phyloP scores from a whole-genome alignment of 2,113 vertebrate species.

The Halcyon senegalensis region DNA sequence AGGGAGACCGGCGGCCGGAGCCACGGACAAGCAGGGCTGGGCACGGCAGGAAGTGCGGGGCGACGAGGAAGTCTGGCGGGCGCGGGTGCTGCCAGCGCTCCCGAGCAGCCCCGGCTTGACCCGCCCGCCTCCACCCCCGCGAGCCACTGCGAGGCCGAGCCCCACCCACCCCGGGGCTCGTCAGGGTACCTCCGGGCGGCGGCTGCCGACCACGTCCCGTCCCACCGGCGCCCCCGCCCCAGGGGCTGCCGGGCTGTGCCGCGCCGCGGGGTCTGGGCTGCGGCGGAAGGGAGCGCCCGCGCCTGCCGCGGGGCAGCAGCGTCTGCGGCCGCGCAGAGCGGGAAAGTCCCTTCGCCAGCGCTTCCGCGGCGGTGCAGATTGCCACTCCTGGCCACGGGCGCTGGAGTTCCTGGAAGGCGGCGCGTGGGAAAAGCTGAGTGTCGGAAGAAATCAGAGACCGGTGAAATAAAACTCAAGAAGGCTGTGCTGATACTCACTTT shows the following conservation, averaged over 20 bases:
- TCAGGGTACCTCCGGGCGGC: neutral
- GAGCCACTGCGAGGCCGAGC: neutral
- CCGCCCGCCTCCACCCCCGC: too few relatives aligned
- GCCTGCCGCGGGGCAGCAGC: too few relatives aligned
- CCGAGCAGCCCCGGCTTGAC: neutral
- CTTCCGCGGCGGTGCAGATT: rapidly evolving
- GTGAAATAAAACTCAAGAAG: neutral
- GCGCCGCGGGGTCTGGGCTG: neutral
- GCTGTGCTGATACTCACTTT: rapidly evolving
- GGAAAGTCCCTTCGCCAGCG: rapidly evolving
- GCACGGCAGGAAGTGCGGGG: neutral
- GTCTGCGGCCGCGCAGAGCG: rapidly evolving
- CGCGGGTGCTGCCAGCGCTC: too few relatives aligned
- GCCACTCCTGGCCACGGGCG: too few relatives aligned
- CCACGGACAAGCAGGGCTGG: neutral
- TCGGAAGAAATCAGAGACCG: neutral
- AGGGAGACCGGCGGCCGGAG: neutral
- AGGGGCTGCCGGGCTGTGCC: too few relatives aligned
- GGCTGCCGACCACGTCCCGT: too few relatives aligned
- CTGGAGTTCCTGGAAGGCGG: neutral
- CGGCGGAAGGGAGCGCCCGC: rapidly evolving
- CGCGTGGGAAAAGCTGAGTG: neutral
- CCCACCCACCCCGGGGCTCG: too few relatives aligned
- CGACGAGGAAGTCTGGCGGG: neutral
- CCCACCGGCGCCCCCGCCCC: neutral